phyloP scores from a whole-genome alignment of 2,797 vertebrate species.

The Oryzias dopingdopingensis region DNA sequence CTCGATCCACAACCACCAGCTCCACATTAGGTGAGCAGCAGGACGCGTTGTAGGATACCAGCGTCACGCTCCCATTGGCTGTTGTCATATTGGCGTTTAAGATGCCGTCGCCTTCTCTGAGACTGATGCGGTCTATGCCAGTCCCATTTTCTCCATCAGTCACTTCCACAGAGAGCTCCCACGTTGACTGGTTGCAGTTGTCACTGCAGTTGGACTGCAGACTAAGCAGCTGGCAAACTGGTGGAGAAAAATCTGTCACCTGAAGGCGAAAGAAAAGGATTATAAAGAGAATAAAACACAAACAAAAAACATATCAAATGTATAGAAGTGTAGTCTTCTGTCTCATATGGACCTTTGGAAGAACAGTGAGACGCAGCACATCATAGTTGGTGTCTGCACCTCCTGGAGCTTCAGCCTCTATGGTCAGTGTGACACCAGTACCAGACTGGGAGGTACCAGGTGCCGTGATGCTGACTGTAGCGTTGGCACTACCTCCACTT shows the following conservation, averaged over 20 bases:
- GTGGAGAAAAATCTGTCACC: constrained; percentile 60
- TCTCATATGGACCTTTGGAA: constrained; percentile 18
- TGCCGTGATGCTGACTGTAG: constrained; percentile 45
- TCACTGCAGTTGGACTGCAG: constrained; percentile 43
- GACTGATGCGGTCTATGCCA: constrained; percentile 38
- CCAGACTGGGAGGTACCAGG: constrained; percentile 53
- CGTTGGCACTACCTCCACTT: constrained; percentile 21
- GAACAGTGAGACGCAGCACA: constrained; percentile 45
- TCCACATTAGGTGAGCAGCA: constrained; percentile 59
- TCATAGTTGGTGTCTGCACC: constrained; percentile 59
- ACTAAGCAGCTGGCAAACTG: constrained; percentile 49
- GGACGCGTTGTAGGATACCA: constrained; percentile 50
- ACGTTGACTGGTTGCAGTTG: constrained; percentile 36
- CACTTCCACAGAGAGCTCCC: constrained; percentile 47
- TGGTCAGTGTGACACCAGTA: constrained; percentile 63
- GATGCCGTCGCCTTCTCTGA: constrained; percentile 52
- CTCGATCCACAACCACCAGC: constrained; percentile 50
- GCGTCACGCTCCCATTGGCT: constrained; percentile 10
- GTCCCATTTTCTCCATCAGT: constrained; percentile 41
- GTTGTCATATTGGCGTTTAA: constrained; percentile 29
- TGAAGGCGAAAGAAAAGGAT: constrained; percentile 9
- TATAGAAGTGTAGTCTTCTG: background rate
- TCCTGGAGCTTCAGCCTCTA: constrained; percentile 43
- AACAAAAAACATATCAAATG: background rate
- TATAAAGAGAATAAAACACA: background rate